Evolutionary conservation across 1,140 invertebrate genomes (phyloP), one percentile per base, ranked within the genome.

Genomic region (Brachionus rubens): DNA sequence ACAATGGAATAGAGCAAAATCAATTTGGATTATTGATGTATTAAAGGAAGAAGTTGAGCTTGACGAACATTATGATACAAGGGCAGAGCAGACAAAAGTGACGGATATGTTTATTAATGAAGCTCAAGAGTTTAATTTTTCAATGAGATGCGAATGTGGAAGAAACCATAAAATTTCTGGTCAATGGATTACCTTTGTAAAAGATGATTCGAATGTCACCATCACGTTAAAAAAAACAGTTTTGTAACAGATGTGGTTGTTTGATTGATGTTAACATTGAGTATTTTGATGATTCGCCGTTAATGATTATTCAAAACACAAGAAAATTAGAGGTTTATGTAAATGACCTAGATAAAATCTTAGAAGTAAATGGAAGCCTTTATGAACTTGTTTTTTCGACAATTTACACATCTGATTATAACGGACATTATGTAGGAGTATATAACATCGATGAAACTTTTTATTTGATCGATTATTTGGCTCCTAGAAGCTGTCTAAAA

Each of bases 1-100:
- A 36, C 54, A 59, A 33, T 59, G 54, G 54, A 59, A 59, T 36
- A 59, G 30, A 36, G 28, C 54, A 16, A 59, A 59, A 19, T 59
- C 54, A 16, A 59, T 59, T 30, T 33, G 54, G 14, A 59, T 54
- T 26, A 28, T 56, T 26, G 52, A 56, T 56, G 52, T 56, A 28
- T 30, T 56, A 56, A 56, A 56, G 30, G 21, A 28, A 14, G 9
- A 56, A 56, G 52, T 14, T 14, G 26, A n/a, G n/a, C 3, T 28
- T 56, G 52, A 28, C 30, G 52, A 30, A 28, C 30, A 33, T 54
- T 12, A 54, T 28, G 24, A 54, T 26, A 54, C 50, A 26, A 54
- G 24, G 28, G 50, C 50, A 4, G 50, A 54, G 14, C 24, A 54
- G 28, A 26, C 50, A 2, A 24, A 54, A 12, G 26, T 54, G 21